Conservation (phyloP, 2,113 vertebrate genomes). For the Brachyhypopomus gauderio region DNA sequence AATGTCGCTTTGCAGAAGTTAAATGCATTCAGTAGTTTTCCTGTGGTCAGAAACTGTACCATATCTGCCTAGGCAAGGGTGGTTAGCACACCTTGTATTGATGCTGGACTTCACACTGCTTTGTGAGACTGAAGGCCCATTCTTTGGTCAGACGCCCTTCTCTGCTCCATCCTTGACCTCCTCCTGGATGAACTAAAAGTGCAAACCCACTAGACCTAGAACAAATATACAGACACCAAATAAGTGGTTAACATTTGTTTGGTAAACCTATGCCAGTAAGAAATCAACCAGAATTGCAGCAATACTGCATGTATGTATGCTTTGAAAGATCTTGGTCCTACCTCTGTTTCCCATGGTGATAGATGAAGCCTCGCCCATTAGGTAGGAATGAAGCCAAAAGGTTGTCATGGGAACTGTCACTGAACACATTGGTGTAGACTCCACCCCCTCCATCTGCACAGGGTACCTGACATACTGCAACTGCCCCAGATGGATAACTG, state of each 20-base stretch:
- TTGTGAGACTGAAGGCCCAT: neutral
- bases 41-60: no score
- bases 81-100: neutral
- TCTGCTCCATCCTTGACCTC: neutral
- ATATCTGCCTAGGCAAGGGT: no score
- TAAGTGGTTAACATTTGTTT: neutral
- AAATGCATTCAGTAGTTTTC: no score
- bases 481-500: neutral
- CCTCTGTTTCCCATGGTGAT: neutral
- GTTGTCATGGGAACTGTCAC: constrained; percentile 1
- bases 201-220: neutral
- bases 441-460: constrained; percentile 4
- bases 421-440: neutral
- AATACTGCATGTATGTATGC: neutral
- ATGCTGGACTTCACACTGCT: neutral
- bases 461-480: constrained; percentile 1
- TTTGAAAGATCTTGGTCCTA: neutral
- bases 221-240: neutral
- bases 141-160: neutral
- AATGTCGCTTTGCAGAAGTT: no score
- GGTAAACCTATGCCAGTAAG: neutral
- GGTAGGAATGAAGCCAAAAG: neutral
- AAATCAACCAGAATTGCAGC: no score
- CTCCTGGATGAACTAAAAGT: neutral
- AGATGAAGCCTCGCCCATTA: neutral